These are phyloP conservation scores for Clarias laeviceps DNA, from an alignment of 2,797 vertebrate genomes.

Conservation along the genomic window DNA sequence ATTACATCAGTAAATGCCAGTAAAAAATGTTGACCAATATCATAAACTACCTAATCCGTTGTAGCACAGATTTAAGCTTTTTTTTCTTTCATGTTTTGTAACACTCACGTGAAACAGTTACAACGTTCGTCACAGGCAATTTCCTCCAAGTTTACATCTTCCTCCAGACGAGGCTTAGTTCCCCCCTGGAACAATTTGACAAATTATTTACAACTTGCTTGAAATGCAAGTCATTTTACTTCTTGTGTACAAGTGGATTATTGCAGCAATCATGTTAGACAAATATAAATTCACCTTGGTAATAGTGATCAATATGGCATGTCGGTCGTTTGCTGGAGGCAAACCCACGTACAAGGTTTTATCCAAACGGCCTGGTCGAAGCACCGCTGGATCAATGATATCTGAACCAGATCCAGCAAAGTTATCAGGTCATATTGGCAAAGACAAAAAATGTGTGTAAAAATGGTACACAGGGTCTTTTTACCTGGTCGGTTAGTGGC, in stretches of 20 bases:
- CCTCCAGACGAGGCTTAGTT: slow-evolving; percentile 79
- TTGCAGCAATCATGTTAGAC: not conserved
- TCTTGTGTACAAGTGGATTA: not conserved
- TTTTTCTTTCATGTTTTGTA: not conserved
- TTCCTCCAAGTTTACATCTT: slow-evolving; percentile 82
- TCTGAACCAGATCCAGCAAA: slow-evolving; percentile 69
- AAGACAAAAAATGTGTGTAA: not conserved
- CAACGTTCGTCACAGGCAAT: slow-evolving; percentile 82
- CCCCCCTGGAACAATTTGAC: slow-evolving; percentile 72
- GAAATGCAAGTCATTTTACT: not conserved
- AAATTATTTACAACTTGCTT: not conserved
- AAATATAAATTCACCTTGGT: slow-evolving; percentile 80
- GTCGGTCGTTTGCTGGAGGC: slow-evolving; percentile 83
- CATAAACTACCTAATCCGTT: not conserved
- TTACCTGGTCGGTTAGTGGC: slow-evolving; percentile 95
- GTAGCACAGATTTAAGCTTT: not conserved
- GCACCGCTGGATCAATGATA: slow-evolving; percentile 91
- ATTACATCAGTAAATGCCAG: not conserved
- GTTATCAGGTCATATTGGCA: not conserved
- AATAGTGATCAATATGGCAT: slow-evolving; percentile 89
- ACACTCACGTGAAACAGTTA: slow-evolving; percentile 87
- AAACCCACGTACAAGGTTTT: slow-evolving; percentile 93
- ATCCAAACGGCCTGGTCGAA: slow-evolving; percentile 93
- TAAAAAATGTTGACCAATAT: not conserved
- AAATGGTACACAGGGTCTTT: not conserved